Conservation (phyloP, 2,113 vertebrate genomes). For the Nesospiza acunhae region DNA sequence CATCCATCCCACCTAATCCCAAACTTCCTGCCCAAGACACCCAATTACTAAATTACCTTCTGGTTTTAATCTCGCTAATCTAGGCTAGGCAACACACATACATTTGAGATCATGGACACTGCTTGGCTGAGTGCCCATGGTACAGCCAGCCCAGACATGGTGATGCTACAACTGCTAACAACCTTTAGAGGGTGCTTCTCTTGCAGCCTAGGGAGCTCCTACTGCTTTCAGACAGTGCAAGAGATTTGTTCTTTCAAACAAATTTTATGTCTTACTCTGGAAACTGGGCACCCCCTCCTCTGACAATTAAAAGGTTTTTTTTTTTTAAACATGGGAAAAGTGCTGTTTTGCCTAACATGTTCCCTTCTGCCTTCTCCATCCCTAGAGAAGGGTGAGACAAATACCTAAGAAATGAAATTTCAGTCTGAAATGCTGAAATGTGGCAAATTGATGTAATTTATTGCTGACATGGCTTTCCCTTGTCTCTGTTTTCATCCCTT, state of each 20-base stretch:
- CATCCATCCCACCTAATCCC: not conserved
- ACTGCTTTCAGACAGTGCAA: not conserved
- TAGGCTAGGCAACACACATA: not conserved
- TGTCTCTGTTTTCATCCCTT: not conserved
- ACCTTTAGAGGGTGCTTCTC: not conserved
- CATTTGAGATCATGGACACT: not conserved
- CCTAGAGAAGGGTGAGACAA: not conserved
- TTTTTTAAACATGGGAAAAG: not conserved
- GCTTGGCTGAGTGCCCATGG: not conserved
- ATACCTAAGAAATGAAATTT: not conserved
- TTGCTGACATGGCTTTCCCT: not conserved
- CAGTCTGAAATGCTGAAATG: not conserved
- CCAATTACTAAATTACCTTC: not conserved
- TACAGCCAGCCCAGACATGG: not conserved
- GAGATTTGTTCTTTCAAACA: not conserved
- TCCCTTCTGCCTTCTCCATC: not conserved
- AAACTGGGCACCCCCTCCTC: rapidly evolving
- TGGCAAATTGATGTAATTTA: not conserved
- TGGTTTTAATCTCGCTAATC: rapidly evolving
- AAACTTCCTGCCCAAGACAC: not conserved
- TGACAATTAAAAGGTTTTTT: not conserved
- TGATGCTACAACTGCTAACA: not conserved
- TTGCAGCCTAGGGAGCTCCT: not conserved
- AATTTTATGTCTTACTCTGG: not conserved
- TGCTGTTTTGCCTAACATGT: not conserved